Conservation (phyloP, 2,797 vertebrate genomes). For the Squalus acanthias region DNA sequence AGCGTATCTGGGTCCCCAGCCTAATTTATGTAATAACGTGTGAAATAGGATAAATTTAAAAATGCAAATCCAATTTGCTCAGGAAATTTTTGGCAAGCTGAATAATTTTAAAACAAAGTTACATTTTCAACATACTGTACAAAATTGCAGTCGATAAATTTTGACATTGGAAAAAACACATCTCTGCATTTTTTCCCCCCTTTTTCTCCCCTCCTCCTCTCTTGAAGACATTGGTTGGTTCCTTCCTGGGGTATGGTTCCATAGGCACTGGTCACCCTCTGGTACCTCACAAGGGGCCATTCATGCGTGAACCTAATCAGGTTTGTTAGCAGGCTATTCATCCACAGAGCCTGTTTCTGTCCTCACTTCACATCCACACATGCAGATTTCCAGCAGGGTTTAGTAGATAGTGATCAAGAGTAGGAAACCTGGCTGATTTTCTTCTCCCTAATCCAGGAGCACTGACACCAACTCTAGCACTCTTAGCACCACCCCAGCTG, state of each 20-base stretch:
- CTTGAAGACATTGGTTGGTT: too few relatives aligned
- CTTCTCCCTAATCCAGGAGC: neutral
- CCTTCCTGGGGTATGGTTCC: too few relatives aligned
- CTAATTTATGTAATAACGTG: neutral
- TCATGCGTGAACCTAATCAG: too few relatives aligned
- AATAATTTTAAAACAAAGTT: neutral
- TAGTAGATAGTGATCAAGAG: too few relatives aligned
- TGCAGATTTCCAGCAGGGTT: too few relatives aligned
- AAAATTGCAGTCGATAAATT: neutral
- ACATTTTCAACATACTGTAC: neutral
- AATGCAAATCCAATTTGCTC: neutral
- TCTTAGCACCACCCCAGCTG: neutral
- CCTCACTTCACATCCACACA: too few relatives aligned
- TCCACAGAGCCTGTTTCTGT: too few relatives aligned
- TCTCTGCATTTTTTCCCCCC: neutral
- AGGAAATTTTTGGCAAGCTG: neutral
- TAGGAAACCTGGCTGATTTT: neutral
- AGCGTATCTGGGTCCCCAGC: neutral
- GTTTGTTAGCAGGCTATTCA: too few relatives aligned
- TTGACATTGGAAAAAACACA: neutral
- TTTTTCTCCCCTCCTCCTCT: neutral
- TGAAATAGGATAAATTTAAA: neutral
- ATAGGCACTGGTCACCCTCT: too few relatives aligned
- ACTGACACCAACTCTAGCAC: neutral
- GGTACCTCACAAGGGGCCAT: too few relatives aligned